These are phyloP conservation scores for Ypsolopha sequella DNA, from an alignment of 2,888 invertebrate genomes.

Conservation along the genomic window DNA sequence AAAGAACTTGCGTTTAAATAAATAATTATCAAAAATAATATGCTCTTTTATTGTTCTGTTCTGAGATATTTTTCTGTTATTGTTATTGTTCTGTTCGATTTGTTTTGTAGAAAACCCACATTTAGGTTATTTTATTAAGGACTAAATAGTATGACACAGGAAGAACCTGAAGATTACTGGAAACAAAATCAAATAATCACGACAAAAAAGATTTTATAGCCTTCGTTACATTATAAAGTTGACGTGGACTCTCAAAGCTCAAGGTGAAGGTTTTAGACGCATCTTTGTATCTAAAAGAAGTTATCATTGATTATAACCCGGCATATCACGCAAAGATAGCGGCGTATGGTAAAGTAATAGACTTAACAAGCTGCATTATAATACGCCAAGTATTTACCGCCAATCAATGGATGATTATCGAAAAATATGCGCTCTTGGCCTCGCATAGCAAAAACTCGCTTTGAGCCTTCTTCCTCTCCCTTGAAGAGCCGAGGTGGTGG, in stretches of 20 bases:
- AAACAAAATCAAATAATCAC: too few relatives aligned
- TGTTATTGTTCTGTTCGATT: neutral
- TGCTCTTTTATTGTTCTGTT: too few relatives aligned
- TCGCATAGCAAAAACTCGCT: slow-evolving; percentile 57
- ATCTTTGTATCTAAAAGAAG: neutral
- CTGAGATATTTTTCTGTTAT: too few relatives aligned
- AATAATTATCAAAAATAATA: slow-evolving; percentile 7
- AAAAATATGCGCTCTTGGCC: slow-evolving; percentile 45
- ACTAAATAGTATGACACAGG: neutral
- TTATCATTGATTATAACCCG: neutral
- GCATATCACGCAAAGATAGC: neutral
- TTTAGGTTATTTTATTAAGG: too few relatives aligned
- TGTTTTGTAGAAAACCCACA: too few relatives aligned
- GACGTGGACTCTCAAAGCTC: slow-evolving; percentile 11
- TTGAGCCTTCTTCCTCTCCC: slow-evolving; percentile 58
- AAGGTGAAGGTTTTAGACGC: slow-evolving; percentile 16
- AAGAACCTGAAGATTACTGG: neutral
- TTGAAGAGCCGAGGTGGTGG: slow-evolving; percentile 50
- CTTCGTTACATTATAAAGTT: neutral
- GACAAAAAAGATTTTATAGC: neutral
- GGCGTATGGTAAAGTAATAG: slow-evolving; percentile 9
- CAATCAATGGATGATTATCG: neutral
- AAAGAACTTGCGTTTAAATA: slow-evolving; percentile 3
- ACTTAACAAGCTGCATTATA: neutral
- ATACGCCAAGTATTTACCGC: neutral